phyloP scores from a whole-genome alignment of 1,140 invertebrate genomes.

The Drosophila cardini region DNA sequence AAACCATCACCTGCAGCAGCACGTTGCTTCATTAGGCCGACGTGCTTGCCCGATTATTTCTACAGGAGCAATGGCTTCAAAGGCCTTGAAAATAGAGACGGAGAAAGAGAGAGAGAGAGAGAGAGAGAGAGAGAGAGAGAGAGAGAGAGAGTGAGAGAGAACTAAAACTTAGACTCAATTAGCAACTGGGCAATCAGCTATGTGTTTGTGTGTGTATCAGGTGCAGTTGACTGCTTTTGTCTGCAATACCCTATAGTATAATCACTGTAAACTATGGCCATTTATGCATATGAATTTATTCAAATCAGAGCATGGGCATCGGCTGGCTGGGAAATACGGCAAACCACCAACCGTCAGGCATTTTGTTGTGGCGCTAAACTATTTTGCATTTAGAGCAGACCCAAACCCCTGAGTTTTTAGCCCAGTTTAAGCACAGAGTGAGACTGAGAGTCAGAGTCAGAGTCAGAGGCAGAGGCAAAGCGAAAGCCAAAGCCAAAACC shows the following conservation, averaged over 20 bases:
- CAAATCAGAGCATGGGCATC: constrained; percentile 48
- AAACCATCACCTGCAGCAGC: constrained; percentile 37
- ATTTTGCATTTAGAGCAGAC: constrained; percentile 76
- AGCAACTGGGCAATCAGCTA: constrained; percentile 39
- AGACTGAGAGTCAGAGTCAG: constrained; percentile 19
- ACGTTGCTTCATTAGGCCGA: constrained; percentile 62
- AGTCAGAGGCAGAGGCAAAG: constrained; percentile 12
- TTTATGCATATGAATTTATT: constrained; percentile 82
- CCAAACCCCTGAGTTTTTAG: constrained; percentile 28
- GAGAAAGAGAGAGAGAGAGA: neutral
- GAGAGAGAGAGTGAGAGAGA: constrained; percentile 2
- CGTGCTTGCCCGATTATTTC: constrained; percentile 23
- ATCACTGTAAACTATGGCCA: constrained; percentile 54
- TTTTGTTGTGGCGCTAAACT: constrained; percentile 75
- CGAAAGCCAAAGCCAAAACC: constrained; percentile 52
- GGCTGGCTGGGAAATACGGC: neutral
- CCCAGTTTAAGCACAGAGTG: constrained; percentile 3
- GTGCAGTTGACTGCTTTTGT: constrained; percentile 42
- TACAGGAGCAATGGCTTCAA: constrained; percentile 1
- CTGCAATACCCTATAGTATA: constrained; percentile 36
- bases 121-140: neutral
- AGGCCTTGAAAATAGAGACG: neutral
- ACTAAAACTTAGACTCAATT: constrained; percentile 62
- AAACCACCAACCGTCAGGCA: constrained; percentile 25
- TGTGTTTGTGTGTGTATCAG: constrained; percentile 34